A percentile compares a stretch with the other conserved stretches of the same genome.
These are phyloP conservation scores for Odontomachus brunneus DNA, from an alignment of 1,140 invertebrate species.

Conservation along the genomic window DNA sequence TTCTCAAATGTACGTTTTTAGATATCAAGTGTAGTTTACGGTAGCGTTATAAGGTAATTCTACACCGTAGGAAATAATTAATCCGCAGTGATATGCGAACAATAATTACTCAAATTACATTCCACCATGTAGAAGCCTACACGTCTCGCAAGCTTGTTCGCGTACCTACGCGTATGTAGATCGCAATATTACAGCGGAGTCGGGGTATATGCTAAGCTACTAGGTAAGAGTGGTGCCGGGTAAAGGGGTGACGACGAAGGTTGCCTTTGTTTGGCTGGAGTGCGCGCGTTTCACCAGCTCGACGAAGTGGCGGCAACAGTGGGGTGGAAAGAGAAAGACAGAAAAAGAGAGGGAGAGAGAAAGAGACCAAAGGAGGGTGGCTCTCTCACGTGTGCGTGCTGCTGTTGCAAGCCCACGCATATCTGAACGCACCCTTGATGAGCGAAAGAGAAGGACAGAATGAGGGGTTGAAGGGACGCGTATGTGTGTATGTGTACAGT, in stretches of 20 bases:
- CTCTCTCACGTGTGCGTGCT: slow-evolving; percentile 47
- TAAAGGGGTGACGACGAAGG: slow-evolving; percentile 67
- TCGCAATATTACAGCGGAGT: slow-evolving; percentile 63
- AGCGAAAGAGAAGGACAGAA: slow-evolving; percentile 55
- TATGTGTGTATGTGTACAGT: slow-evolving; percentile 40
- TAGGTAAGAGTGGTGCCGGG: slow-evolving; percentile 59
- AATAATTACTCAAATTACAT: slow-evolving; percentile 54
- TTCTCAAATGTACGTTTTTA: neutral
- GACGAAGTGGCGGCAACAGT: slow-evolving; percentile 42
- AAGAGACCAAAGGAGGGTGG: slow-evolving; percentile 51
- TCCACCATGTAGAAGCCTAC: neutral
- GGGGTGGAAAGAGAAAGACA: slow-evolving; percentile 28
- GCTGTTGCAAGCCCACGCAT: slow-evolving; percentile 54
- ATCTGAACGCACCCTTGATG: slow-evolving; percentile 62
- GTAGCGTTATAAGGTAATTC: neutral
- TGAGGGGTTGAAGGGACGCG: slow-evolving; percentile 60
- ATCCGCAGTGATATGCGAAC: slow-evolving; percentile 27
- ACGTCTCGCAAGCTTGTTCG: slow-evolving; percentile 3
- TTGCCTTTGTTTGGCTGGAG: slow-evolving; percentile 80
- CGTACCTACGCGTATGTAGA: slow-evolving; percentile 38
- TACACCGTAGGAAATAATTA: slow-evolving; percentile 35
- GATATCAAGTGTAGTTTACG: neutral
- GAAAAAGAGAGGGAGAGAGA: slow-evolving; percentile 3
- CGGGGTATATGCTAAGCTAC: slow-evolving; percentile 60
- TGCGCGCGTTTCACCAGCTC: slow-evolving; percentile 74